phyloP scores from a whole-genome alignment of 2,888 invertebrate genomes.

The Limulus polyphemus region DNA sequence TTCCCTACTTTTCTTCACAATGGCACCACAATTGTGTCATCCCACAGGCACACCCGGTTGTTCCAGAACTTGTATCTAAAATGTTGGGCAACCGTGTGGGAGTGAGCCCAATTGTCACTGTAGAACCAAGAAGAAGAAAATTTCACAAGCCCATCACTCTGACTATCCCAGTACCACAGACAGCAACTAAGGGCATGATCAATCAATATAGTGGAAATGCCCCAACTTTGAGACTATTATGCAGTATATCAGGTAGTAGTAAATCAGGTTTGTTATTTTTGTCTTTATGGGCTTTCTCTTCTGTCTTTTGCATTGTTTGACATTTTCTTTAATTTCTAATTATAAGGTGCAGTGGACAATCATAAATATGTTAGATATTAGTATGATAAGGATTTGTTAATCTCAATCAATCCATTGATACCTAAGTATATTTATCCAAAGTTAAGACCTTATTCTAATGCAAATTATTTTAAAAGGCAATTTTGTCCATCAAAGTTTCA shows the following conservation, averaged over 20 bases:
- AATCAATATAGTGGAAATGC: conserved; percentile 93
- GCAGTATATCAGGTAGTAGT: conserved; percentile 87
- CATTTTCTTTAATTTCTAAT: no score
- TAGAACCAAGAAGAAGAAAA: conserved; percentile 94
- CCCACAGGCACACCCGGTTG: conserved; percentile 89
- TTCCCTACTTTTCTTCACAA: no score
- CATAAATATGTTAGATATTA: no score
- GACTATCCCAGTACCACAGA: conserved; percentile 95
- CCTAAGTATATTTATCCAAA: no score
- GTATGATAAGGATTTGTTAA: no score
- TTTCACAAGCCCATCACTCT: conserved; percentile 99
- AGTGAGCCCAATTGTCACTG: conserved; percentile 97
- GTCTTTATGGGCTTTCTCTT: conserved; percentile 21
- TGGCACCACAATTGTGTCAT: conserved; percentile 9
- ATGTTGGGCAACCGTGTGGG: conserved; percentile 95
- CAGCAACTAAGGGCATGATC: conserved; percentile 95
- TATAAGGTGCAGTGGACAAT: no score
- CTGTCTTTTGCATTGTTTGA: conserved; percentile 6
- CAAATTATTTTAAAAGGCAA: no score
- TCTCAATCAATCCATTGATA: no score
- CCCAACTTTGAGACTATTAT: conserved; percentile 84
- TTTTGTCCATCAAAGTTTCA: no score
- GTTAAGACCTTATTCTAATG: no score
- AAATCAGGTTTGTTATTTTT: conserved; percentile 30
- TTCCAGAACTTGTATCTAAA: conserved; percentile 90